Conservation (phyloP, 2,797 vertebrate species). For the Salmo trutta region DNA sequence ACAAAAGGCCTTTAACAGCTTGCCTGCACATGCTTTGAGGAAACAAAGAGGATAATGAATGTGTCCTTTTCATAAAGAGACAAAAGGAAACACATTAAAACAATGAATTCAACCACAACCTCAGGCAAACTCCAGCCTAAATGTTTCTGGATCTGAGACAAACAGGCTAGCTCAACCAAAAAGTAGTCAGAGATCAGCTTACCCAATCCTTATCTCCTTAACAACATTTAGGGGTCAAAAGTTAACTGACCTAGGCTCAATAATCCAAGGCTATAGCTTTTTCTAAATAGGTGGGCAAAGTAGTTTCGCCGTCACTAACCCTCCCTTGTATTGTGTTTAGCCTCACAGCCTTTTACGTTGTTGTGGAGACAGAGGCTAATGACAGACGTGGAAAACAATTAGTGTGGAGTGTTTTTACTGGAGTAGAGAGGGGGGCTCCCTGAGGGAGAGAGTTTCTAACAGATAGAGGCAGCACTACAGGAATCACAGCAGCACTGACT, state of each 20-base stretch:
- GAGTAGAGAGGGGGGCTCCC: conserved; percentile 50
- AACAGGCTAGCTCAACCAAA: not conserved
- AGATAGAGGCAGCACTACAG: conserved; percentile 34
- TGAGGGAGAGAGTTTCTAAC: conserved; percentile 50
- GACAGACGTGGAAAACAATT: conserved; percentile 72
- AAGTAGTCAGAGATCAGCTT: not conserved
- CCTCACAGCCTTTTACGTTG: conserved; percentile 48
- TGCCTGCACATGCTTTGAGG: not conserved
- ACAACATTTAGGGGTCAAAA: not conserved
- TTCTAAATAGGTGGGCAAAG: not conserved
- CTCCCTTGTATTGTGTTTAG: conserved; percentile 39
- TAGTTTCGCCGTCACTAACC: not conserved
- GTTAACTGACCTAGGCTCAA: not conserved
- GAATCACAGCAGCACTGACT: conserved; percentile 32
- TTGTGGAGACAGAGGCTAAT: conserved; percentile 58
- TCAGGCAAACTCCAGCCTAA: not conserved
- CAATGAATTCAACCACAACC: not conserved
- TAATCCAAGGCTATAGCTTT: not conserved
- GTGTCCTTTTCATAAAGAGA: conserved; percentile 5
- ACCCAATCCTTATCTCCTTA: not conserved
- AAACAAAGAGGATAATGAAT: conserved; percentile 8
- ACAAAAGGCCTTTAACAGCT: conserved; percentile 19
- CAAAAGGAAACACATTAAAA: not conserved
- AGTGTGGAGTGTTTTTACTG: conserved; percentile 62
- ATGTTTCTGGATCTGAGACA: not conserved